A percentile compares a stretch with the other conserved stretches of the same genome.
phyloP scores from a whole-genome alignment of 2,113 vertebrate species.

The Entomyzon cyanotis region DNA sequence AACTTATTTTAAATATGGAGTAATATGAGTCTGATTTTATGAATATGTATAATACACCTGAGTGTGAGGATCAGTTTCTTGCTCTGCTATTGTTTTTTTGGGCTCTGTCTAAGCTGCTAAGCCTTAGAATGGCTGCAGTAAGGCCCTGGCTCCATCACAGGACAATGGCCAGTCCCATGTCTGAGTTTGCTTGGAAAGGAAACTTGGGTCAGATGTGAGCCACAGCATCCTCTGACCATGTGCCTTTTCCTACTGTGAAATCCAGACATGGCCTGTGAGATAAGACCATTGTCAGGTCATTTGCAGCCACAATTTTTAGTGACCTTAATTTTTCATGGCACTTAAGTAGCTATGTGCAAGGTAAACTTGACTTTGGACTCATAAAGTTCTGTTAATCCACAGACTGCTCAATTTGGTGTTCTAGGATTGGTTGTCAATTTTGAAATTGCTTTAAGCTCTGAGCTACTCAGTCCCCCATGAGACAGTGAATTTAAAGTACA shows the following conservation, averaged over 20 bases:
- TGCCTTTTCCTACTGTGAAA: background rate
- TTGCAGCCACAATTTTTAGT: background rate
- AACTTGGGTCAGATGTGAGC: background rate
- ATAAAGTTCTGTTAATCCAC: background rate
- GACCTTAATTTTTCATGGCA: background rate
- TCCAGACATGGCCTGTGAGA: background rate
- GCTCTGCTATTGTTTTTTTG: background rate
- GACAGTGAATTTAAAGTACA: background rate
- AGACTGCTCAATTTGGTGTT: background rate
- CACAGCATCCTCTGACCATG: background rate
- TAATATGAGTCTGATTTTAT: background rate
- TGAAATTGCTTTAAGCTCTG: background rate
- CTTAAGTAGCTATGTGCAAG: background rate
- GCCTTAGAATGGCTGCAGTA: background rate
- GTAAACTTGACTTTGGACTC: background rate
- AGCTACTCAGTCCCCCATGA: background rate
- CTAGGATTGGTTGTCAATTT: background rate
- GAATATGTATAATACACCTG: background rate
- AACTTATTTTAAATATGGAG: background rate
- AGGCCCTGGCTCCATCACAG: background rate
- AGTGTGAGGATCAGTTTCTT: background rate
- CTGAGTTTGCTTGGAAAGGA: background rate
- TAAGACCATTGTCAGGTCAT: background rate
- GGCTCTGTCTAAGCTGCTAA: background rate
- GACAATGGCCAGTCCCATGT: accelerated